Base-by-base conservation (phyloP, 1,140 invertebrate species). In the Anastatus disparis region DNA sequence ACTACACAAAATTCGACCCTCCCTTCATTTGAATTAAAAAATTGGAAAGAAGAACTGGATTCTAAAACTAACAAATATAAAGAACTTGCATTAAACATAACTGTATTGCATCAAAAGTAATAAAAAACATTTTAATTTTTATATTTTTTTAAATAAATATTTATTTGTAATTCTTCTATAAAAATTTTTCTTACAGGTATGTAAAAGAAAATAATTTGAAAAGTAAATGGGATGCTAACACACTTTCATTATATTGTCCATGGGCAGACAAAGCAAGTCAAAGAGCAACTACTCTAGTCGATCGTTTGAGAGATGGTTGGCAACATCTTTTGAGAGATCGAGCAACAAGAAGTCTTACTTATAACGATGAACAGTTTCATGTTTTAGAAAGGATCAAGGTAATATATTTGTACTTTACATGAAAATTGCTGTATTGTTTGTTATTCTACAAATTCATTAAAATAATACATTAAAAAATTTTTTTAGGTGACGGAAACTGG, bases 281-380 rank as follows among this genome's bases (percentile, higher is more conserved):
- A 62, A 89, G 90, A 77, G 93, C 93, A 2, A 86, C 90, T 69
- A 92, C 93, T 31, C 88, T 94, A 55, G 92, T 94, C 1, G 91
- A 93, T 75, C 89, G 93, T 69, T 84, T 97, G 68, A 87, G 94
- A 38, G 95, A 96, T 76, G 95, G 94, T 1, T 97, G 95, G 95
- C 95, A 96, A 84, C 94, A 96, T 88, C 87, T 97, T 53, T 88
- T 96, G 27, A 87, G 95, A 44, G 94, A 97, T 87, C 88, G 94
- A 76, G 94, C 94, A 22, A 94, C 94, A 10, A 87, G 93, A 71
- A 91, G 89, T 69, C 83, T 96, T 2, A 95, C 94, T 0, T 95
- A 95, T 81, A 96, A 97, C 80, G 95, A 97, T 85, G 95, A 97
- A 84, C 95, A 97, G 83, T 96, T 97, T 80, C 95, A 97, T 85